These are phyloP conservation scores for Gonioctena quinquepunctata DNA, from an alignment of 1,140 invertebrate genomes.

Conservation along the genomic window DNA sequence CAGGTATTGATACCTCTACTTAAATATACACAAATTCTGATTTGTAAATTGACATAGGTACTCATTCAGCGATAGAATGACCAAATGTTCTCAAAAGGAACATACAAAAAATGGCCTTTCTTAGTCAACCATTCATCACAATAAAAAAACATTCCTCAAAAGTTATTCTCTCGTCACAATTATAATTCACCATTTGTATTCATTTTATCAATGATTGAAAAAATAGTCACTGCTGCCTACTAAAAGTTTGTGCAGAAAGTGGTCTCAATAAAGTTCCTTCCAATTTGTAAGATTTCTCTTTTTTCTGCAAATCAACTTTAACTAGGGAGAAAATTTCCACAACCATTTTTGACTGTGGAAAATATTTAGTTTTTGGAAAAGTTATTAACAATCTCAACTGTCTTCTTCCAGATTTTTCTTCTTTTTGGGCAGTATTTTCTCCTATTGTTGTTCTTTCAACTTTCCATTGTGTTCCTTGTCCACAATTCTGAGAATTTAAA, in stretches of 20 bases:
- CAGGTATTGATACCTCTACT: too few species aligned
- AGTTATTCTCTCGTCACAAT: too few species aligned
- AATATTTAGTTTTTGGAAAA: slow-evolving; percentile 29
- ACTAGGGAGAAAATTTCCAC: slow-evolving; percentile 25
- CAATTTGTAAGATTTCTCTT: slow-evolving; percentile 37
- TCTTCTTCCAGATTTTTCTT: slow-evolving; percentile 27
- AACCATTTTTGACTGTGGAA: slow-evolving; percentile 1
- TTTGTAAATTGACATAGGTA: too few species aligned
- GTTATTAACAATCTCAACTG: slow-evolving; percentile 30
- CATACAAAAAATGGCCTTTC: too few species aligned
- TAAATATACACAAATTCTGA: too few species aligned
- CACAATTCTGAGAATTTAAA: slow-evolving; percentile 27
- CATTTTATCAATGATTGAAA: too few species aligned
- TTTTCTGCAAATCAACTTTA: slow-evolving; percentile 35
- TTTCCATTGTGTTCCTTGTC: slow-evolving; percentile 22
- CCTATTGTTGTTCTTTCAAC: slow-evolving; percentile 4
- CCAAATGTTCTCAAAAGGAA: too few species aligned
- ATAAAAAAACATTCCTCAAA: too few species aligned
- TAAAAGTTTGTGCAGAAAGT: neutral
- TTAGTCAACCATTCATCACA: too few species aligned
- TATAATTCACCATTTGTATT: too few species aligned
- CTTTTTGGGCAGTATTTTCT: neutral
- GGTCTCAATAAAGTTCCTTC: slow-evolving; percentile 39
- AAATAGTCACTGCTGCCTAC: too few species aligned
- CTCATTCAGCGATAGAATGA: too few species aligned